Conservation (phyloP, 1,140 invertebrate species). For the Pogonognathellus flavescens region DNA sequence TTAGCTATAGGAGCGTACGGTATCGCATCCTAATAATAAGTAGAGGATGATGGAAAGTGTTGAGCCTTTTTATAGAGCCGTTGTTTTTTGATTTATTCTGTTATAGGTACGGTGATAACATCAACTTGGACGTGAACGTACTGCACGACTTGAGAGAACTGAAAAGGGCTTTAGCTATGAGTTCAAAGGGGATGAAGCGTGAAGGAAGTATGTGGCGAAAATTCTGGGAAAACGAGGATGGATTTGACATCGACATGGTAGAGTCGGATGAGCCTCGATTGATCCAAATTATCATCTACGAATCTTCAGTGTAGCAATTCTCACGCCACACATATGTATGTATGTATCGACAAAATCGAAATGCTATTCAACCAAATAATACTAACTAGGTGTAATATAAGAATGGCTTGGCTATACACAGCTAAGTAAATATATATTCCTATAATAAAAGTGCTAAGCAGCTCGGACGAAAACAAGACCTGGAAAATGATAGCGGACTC, state of each 20-base stretch:
- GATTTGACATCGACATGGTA: slow-evolving; percentile 61
- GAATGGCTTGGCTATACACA: neutral
- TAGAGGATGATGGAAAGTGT: neutral
- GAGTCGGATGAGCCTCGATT: slow-evolving; percentile 69
- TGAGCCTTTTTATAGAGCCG: slow-evolving; percentile 13
- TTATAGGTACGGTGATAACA: slow-evolving; percentile 71
- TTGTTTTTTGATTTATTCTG: slow-evolving; percentile 19
- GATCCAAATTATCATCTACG: slow-evolving; percentile 88
- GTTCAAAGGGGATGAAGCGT: slow-evolving; percentile 62
- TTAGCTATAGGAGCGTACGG: too few relatives aligned
- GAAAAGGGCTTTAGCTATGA: slow-evolving; percentile 67
- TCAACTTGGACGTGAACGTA: slow-evolving; percentile 73
- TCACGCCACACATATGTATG: slow-evolving; percentile 53
- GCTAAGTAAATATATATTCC: neutral
- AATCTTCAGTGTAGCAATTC: slow-evolving; percentile 78
- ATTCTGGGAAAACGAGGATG: slow-evolving; percentile 67
- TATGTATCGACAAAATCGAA: neutral
- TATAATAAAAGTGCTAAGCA: too few relatives aligned
- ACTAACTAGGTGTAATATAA: neutral
- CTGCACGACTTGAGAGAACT: slow-evolving; percentile 69
- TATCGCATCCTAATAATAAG: neutral
- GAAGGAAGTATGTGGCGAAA: slow-evolving; percentile 67
- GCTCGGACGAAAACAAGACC: too few relatives aligned
- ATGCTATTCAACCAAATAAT: neutral
- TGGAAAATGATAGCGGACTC: too few relatives aligned